Base-by-base conservation (phyloP, 2,888 invertebrate species). In the Stegana nigrithorax region DNA sequence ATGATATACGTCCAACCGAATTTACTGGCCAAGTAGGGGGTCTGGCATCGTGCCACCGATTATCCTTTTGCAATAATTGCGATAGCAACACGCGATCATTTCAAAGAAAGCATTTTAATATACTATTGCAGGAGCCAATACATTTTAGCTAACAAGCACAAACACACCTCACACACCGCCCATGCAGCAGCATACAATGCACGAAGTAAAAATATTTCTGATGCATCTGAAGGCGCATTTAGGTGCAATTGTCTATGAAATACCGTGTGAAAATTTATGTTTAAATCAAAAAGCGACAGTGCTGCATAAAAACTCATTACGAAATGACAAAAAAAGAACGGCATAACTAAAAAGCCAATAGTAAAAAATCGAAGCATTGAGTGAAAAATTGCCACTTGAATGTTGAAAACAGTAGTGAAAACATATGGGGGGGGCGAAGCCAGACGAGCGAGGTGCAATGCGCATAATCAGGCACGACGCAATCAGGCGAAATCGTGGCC, bases 171-270 rank as follows among this genome's bases (percentile, higher is more conserved):
- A n/a, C n/a, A n/a, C n/a, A n/a, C n/a, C n/a, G n/a, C n/a, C n/a
- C n/a, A n/a, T n/a, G n/a, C n/a, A n/a, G n/a, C n/a, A n/a, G n/a
- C n/a, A n/a, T n/a, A n/a, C n/a, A n/a, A n/a, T n/a, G n/a, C n/a
- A n/a, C n/a, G n/a, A n/a, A n/a, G n/a, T n/a, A n/a, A n/a, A n/a
- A n/a, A n/a, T n/a, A n/a, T n/a, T n/a, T n/a, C n/a, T n/a, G n/a
- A n/a, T n/a, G n/a, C n/a, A n/a, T 53, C 51, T 55, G 64, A 64
- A 64, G 60, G 53, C 44, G 55, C 44, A 53, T 42, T 47, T 29
- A 32, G 39, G n/a, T 59, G 62, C 27, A 53, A 60, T 51, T 45
- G n/a, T 61, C 14, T 47, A 17, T 19, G 3, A 45, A 42, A 55
- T 29, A 27, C 21, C 14, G 12, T 21, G 21, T 27, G 25, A 36